Evolutionary conservation across 1,140 invertebrate species (phyloP), one percentile per base, ranked within the genome.

Genomic region (Chironomus tepperi): DNA sequence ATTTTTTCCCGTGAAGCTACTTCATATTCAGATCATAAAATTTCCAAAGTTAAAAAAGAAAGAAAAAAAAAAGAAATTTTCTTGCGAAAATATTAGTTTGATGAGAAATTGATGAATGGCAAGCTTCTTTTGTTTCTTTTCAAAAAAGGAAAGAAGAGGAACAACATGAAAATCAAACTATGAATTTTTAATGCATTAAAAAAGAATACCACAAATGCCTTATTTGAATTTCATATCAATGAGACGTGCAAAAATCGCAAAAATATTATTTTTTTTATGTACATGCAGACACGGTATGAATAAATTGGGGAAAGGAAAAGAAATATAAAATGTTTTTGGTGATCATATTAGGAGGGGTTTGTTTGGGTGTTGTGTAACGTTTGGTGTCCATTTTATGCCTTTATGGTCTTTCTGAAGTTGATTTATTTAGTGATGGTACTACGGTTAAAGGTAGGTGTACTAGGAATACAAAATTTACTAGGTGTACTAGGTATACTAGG

Each of bases 91-190:
- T 57, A 57, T 57, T 5, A 57, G 47, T 57, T 57, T 57, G 47
- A 57, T 57, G 47, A 57, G 47, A 57, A 57, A 57, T 57, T 57
- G 47, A 57, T 57, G 47, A 57, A 57, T 57, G 12, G 47, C 47
- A 57, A 57, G n/a, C 9, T 57, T 57, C 47, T 57, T 57, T 57
- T 57, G 47, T 57, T 57, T 57, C 24, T 2, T 5, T 34, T 5
- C 1, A 34, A 34, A 34, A 34, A 34, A 57, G 47, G 12, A 5
- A 57, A 57, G 47, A n/a, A 15, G 12, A 57, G 12, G n/a, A 57
- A 57, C 5, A 57, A 57, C 12, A n/a, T n/a, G n/a, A 57, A 57
- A 47, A 57, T 57, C 47, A 57, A n/a, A n/a, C n/a, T 57, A 57
- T 57, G 47, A 57, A 57, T 57, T 57, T 57, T 57, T n/a, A 57